A percentile compares a stretch with the other conserved stretches of the same genome.
These are phyloP conservation scores for Chrysolina oricalcia DNA, from an alignment of 2,888 invertebrate species.

Conservation along the genomic window DNA sequence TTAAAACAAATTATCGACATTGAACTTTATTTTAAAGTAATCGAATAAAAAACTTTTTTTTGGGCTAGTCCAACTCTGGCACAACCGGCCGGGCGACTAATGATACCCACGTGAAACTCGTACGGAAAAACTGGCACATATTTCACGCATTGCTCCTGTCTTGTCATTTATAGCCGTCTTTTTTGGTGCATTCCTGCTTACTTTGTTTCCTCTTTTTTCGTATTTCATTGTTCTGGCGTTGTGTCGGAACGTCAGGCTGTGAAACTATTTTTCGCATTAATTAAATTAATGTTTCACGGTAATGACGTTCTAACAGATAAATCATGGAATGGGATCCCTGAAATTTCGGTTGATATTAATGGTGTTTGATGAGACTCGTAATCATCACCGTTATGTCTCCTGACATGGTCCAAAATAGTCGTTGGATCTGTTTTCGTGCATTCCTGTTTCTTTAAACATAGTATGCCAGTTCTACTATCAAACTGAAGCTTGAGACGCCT, in stretches of 20 bases:
- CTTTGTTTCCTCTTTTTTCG: conserved; percentile 31
- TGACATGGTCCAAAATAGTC: too few relatives aligned
- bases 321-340: neutral
- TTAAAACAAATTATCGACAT: too few relatives aligned
- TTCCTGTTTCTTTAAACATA: too few relatives aligned
- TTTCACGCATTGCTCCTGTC: conserved; percentile 65
- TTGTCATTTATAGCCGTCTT: conserved; percentile 64
- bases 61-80: neutral
- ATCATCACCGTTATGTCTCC: too few relatives aligned
- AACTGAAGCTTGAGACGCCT: too few relatives aligned
- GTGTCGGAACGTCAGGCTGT: neutral
- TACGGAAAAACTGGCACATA: conserved; percentile 61
- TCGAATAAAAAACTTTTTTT: neutral
- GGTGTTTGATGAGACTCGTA: neutral
- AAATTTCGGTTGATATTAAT: neutral
- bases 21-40: too few relatives aligned
- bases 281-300: conserved; percentile 15
- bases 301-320: conserved; percentile 2
- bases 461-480: too few relatives aligned
- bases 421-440: too few relatives aligned
- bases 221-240: conserved; percentile 7
- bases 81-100: conserved; percentile 59
- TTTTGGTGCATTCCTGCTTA: conserved; percentile 31
- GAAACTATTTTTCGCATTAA: conserved; percentile 16
- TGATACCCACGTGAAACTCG: conserved; percentile 63